A percentile compares a stretch with the other conserved stretches of the same genome.
Conservation (phyloP, 2,888 invertebrate genomes). For the Phymatocera aterrima region DNA sequence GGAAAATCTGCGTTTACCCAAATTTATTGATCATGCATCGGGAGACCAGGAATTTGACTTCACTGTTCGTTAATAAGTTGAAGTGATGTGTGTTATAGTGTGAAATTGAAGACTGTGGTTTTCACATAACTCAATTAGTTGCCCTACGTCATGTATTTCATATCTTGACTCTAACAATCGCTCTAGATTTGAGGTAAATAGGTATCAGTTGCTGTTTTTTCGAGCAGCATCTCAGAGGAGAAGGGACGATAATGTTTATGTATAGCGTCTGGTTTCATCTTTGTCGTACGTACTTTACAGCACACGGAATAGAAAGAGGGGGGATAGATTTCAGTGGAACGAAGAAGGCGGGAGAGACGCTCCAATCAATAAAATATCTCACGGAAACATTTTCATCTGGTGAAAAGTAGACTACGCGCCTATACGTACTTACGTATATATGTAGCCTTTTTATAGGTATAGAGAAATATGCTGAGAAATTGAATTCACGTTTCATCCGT, state of each 20-base stretch:
- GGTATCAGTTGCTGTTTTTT: slow-evolving; percentile 3
- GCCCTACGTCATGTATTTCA: too few species aligned
- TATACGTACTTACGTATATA: background rate
- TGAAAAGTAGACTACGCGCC: slow-evolving; percentile 54
- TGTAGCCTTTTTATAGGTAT: too few species aligned
- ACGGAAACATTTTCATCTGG: slow-evolving; percentile 66
- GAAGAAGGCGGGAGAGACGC: slow-evolving; percentile 56
- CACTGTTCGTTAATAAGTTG: too few species aligned
- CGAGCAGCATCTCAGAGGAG: background rate
- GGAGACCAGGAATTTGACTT: too few species aligned
- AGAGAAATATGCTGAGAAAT: too few species aligned
- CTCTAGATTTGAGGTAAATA: background rate
- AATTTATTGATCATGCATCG: background rate
- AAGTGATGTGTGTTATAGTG: too few species aligned
- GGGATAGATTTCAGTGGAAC: slow-evolving; percentile 41
- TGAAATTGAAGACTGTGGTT: too few species aligned
- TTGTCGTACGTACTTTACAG: slow-evolving; percentile 1
- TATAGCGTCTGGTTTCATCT: slow-evolving; percentile 14
- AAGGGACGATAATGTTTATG: background rate
- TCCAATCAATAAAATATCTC: slow-evolving; percentile 72
- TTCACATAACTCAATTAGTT: too few species aligned
- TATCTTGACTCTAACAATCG: too few species aligned
- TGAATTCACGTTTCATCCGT: too few species aligned
- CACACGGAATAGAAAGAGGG: slow-evolving; percentile 34
- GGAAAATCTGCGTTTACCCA: background rate